Evolutionary conservation across 2,113 vertebrate species (phyloP), one percentile per base, ranked within the genome.

Genomic region (Labeo rohita): DNA sequence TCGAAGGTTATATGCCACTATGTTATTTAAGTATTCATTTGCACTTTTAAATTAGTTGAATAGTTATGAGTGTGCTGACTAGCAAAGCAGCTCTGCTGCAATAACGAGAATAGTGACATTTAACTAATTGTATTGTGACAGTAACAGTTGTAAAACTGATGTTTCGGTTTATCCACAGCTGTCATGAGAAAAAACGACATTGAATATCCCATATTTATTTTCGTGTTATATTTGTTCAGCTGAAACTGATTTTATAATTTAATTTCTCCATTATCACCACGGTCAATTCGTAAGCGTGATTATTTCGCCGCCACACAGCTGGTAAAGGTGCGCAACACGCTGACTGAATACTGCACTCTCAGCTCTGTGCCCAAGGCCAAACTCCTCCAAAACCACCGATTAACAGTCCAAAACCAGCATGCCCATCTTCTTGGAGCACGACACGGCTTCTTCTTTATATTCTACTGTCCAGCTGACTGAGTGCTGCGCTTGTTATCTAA

Each of bases 241-340:
- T 7, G 15, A 72, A 72, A 45, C 0, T 12, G 1, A 11, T 72
- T 72, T 11, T 8, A 39, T 11, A 52, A n/a, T 49, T 13, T 8
- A 2, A 54, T 77, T 34, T 52, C 49, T 77, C 3, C 77, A n/a
- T 45, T 28, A 75, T 65, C 7, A 16, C 9, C 52, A 65, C 0
- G 7, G 18, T 21, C 50, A 36, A 50, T 72, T 70, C 10, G 28
- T 12, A 21, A 4, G 28, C 49, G 47, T 36, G 54, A 83, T 83
- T 54, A 83, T 63, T 68, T 36, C 8, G 34, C 34, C 34, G 34
- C 21, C 47, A 82, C 72, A 49, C 83, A 68, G 8, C 34, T 79
- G 86, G 4, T 7, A 54, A 74, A 78, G 39, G 34, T 87, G 86
- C 54, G 83, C 83, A 85, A 83, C 85, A 82, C 54, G 18, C 82